phyloP scores from a whole-genome alignment of 2,797 vertebrate genomes.

The Carapus acus region DNA sequence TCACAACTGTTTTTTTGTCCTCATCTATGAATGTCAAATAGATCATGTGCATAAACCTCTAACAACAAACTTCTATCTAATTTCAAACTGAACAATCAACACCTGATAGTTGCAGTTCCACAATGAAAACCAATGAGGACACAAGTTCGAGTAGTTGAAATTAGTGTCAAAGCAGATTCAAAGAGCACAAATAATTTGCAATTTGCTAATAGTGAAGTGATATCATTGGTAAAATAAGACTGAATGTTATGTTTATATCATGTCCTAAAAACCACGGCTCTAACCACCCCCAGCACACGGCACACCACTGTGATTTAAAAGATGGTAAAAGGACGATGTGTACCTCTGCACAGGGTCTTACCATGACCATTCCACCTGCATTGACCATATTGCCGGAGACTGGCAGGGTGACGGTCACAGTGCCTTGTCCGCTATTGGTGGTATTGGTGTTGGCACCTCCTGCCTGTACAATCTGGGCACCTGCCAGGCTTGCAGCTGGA shows the following conservation, averaged over 20 bases:
- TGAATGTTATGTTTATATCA: background rate
- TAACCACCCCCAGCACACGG: conserved; percentile 31
- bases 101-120: too few species aligned
- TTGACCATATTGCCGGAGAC: conserved; percentile 95
- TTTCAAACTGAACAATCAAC: too few species aligned
- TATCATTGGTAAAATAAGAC: background rate
- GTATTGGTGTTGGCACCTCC: conserved; percentile 86
- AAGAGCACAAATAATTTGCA: too few species aligned
- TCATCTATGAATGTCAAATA: too few species aligned
- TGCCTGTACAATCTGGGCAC: conserved; percentile 96
- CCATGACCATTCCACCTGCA: conserved; percentile 99
- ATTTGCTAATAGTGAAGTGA: too few species aligned
- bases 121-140: too few species aligned
- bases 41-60: too few species aligned
- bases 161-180: too few species aligned
- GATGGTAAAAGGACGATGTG: conserved; percentile 45
- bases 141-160: too few species aligned
- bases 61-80: too few species aligned
- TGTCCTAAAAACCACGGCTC: conserved; percentile 3
- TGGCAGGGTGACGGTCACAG: conserved; percentile 93
- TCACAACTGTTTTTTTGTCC: too few species aligned
- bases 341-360: conserved; percentile 74
- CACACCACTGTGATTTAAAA: conserved; percentile 30
- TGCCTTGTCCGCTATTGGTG: conserved; percentile 93
- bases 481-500: conserved; percentile 92